phyloP scores from a whole-genome alignment of 2,888 invertebrate species.

The Papilio elwesi region DNA sequence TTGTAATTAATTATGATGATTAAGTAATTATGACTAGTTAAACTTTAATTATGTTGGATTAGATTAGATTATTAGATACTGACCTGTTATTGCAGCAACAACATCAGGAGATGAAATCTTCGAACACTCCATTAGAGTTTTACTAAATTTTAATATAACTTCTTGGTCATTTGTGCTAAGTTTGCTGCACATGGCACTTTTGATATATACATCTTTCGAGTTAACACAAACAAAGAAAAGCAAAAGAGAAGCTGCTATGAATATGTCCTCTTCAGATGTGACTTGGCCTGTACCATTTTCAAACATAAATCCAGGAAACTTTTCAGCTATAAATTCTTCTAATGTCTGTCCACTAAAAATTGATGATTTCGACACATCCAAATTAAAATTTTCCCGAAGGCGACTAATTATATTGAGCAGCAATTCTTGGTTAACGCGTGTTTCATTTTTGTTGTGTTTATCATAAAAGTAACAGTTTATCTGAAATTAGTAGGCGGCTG shows the following conservation, averaged over 20 bases:
- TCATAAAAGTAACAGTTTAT: constrained; percentile 77
- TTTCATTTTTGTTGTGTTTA: constrained; percentile 52
- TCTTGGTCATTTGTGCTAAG: constrained; percentile 80
- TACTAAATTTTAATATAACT: constrained; percentile 81
- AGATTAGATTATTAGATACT: constrained; percentile 38
- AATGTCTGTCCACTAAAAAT: constrained; percentile 68
- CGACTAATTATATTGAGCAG: constrained; percentile 69
- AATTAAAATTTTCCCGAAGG: constrained; percentile 70
- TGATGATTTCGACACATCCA: constrained; percentile 75
- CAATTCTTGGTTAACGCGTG: constrained; percentile 60
- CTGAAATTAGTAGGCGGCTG: constrained; percentile 54
- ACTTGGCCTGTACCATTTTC: constrained; percentile 64
- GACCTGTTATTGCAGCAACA: constrained; percentile 72
- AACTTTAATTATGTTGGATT: no score
- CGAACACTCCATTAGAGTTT: constrained; percentile 77
- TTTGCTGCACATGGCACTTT: constrained; percentile 82
- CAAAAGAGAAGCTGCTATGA: constrained; percentile 78
- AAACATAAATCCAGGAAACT: constrained; percentile 80
- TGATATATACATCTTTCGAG: constrained; percentile 81
- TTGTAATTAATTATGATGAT: no score
- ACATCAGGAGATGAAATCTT: constrained; percentile 70
- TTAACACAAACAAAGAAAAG: constrained; percentile 80
- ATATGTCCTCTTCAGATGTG: constrained; percentile 62
- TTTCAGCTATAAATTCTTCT: constrained; percentile 71
- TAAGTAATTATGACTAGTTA: no score